Percentiles rank a stretch among this genome's conserved stretches.
Conservation (phyloP, 2,113 vertebrate genomes). For the Rhagologus leucostigma region DNA sequence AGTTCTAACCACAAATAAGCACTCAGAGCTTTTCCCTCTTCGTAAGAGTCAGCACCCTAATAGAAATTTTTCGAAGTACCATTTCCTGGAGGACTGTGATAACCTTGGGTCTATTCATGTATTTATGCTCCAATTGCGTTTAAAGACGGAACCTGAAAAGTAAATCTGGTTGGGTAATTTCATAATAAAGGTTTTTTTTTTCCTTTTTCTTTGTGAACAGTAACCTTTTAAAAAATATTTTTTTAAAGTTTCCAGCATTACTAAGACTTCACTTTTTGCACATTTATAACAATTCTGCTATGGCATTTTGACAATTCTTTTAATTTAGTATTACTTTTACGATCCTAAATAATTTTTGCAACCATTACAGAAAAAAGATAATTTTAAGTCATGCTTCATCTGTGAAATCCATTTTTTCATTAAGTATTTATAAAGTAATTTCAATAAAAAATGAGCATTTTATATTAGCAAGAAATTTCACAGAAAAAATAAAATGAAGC, state of each 20-base stretch:
- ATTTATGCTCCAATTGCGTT: neutral
- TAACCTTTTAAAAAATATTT: neutral
- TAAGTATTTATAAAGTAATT: neutral
- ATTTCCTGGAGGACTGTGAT: neutral
- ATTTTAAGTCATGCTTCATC: neutral
- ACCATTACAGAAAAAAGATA: neutral
- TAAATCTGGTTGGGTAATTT: neutral
- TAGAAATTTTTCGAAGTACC: neutral
- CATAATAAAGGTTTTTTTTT: neutral
- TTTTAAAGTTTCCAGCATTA: neutral
- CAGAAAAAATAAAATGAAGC: neutral
- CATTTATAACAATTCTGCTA: neutral
- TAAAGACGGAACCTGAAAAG: neutral
- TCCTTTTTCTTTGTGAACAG: neutral
- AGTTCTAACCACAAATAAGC: constrained; percentile 27
- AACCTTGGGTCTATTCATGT: neutral
- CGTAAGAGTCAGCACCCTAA: neutral
- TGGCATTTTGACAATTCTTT: neutral
- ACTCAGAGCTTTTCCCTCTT: neutral
- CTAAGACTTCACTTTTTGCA: neutral
- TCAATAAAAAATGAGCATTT: neutral
- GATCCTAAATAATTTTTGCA: neutral
- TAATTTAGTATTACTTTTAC: neutral
- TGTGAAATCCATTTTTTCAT: neutral
- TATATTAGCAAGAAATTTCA: neutral